Evolutionary conservation across 2,113 vertebrate genomes (phyloP).

Genomic region (Hymenochirus boettgeri): DNA sequence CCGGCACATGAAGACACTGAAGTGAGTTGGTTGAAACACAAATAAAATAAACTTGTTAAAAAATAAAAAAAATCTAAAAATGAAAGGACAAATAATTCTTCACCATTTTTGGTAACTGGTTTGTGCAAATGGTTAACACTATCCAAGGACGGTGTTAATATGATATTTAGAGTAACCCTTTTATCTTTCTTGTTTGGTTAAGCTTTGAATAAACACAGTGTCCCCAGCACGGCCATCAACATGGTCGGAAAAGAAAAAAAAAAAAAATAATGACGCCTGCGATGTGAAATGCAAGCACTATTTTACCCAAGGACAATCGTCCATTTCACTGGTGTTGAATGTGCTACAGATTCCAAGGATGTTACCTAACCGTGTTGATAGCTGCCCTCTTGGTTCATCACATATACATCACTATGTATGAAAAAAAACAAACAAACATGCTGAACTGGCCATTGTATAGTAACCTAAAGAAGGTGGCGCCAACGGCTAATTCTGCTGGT

Average conservation of each 20-base stretch:
- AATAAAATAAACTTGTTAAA: too few species aligned
- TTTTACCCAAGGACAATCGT: constrained; percentile 25
- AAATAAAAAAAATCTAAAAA: too few species aligned
- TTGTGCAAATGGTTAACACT: too few species aligned
- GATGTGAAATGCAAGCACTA: constrained; percentile 13
- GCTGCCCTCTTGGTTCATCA: not conserved
- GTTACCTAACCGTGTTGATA: constrained; percentile 35
- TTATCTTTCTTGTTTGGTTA: constrained; percentile 38
- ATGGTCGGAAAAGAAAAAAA: constrained; percentile 24
- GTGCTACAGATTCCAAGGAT: constrained; percentile 19
- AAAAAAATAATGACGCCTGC: not conserved
- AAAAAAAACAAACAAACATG: too few species aligned
- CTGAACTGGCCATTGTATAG: constrained; percentile 39
- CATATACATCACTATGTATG: constrained; percentile 11
- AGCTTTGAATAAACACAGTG: constrained; percentile 30
- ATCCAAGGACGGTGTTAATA: too few species aligned
- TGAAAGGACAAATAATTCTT: too few species aligned
- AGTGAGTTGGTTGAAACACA: too few species aligned
- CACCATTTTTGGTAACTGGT: too few species aligned
- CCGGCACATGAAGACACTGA: too few species aligned
- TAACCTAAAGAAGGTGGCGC: constrained; percentile 9
- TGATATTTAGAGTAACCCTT: constrained; percentile 23
- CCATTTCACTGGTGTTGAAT: constrained; percentile 19
- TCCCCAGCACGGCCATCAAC: constrained; percentile 20
- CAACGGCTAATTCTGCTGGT: too few species aligned